Base-by-base conservation (phyloP, 2,113 vertebrate genomes). In the Orcinus orca region DNA sequence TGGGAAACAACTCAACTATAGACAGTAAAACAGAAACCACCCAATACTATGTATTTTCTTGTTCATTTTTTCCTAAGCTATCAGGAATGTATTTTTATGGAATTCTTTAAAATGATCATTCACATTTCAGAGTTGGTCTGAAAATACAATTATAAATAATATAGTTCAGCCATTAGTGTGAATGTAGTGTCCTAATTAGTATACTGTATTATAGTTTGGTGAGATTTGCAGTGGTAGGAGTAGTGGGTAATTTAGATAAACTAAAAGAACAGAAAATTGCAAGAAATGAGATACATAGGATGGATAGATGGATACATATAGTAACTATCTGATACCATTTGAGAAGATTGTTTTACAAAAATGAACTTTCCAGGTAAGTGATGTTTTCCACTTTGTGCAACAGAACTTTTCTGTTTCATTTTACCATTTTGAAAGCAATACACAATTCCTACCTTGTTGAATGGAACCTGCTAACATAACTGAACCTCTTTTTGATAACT, bases 31-130 rank as follows among this genome's bases (percentile, higher is more conserved):
- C 25, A 93, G 21, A 76, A 88, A 84, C 17, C 1, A n/a, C 5
- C 10, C 25, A 63, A 55, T 50, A 21, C 3, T 63, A 29, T 47
- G 15, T 23, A 41, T 73, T 60, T 83, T 18, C 14, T 76, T 63
- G 9, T 29, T 90, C 70, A 62, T 1, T 26, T 71, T 77, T 79
- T 60, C 50, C 50, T 41, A 65, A 70, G 8, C 3, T 77, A 67
- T 88, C 11, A n/a, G 82, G 3, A 81, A 65, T 71, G 0, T 38
- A 73, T 76, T 92, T 60, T 85, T 60, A 79, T 31, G 58, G 63
- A 92, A 63, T 92, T 90, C 47, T 96, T 77, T 38, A 62, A 70
- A 97, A 41, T 63, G 77, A 62, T 73, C 73, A 58, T 38, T 84
- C 23, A 36, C 13, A 60, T 38, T 74, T 90, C 55, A 82, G 62